Base-by-base conservation (phyloP, 2,888 invertebrate genomes). In the Steromphala cineraria region DNA sequence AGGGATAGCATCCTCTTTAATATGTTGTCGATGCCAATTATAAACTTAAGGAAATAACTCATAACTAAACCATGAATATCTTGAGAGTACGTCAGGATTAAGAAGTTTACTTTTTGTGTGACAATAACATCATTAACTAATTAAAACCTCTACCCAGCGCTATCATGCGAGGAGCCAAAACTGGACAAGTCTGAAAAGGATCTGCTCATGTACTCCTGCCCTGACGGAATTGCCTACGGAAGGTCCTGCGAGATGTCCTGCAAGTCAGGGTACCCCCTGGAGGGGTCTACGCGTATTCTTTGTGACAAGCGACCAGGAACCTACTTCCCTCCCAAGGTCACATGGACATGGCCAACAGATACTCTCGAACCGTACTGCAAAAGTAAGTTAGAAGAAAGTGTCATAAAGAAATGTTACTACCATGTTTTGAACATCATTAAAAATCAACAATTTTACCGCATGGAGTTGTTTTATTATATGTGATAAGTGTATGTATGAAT, bases 241-340 rank as follows among this genome's bases (percentile, higher is more conserved):
- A 81, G 81, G 3, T 56, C 36, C 21, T 84, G 84, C 55, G 56
- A 7, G 13, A 36, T 83, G 40, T 78, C 79, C 0, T 84, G 84
- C 71, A 75, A 74, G 21, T 83, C 83, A 5, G 84, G 84, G 1
- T 84, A 84, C 55, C 83, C 83, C 0, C 62, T 80, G 52, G 81
- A 62, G 21, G 84, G 84, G 19, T 71, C 74, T 0, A 17, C 67
- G 17, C 52, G 21, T n/a, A 83, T 84, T 17, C 79, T 76, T 15
- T 84, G 84, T 67, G 28, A 77, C 31, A 55, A 74, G 7, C 46
- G 75, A 10, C 17, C n/a, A 0, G 53, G 75, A 15, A 28, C 62
- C 13, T 67, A 53, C 19, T 8, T 71, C n/a, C 83, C 83, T 24
- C 83, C 83, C 28, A 40, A 28, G 0, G 52, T 82, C 4, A 55